Percentiles rank a stretch among this genome's conserved stretches.
Conservation (phyloP, 2,888 invertebrate genomes). For the Hololepta plana region DNA sequence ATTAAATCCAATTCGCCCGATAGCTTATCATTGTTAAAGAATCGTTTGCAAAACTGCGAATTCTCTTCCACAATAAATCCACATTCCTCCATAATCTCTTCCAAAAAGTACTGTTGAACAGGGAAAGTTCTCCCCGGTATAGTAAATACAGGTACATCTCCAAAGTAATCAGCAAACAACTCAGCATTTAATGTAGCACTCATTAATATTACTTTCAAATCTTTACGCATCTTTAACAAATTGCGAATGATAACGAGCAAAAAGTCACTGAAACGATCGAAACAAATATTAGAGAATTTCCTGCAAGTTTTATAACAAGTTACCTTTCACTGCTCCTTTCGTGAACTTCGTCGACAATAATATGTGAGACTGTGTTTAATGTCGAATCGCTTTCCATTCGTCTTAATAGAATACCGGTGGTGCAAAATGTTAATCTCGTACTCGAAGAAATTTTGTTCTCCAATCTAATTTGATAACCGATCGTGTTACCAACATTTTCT, state of each 20-base stretch:
- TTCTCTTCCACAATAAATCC: constrained; percentile 42
- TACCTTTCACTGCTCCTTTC: constrained; percentile 72
- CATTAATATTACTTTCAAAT: constrained; percentile 77
- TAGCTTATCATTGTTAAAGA: constrained; percentile 29
- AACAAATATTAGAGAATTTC: neutral
- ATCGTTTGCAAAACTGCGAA: constrained; percentile 26
- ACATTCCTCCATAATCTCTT: constrained; percentile 56
- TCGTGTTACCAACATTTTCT: constrained; percentile 56
- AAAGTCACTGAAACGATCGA: constrained; percentile 47
- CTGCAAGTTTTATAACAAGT: neutral
- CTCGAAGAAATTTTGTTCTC: constrained; percentile 58
- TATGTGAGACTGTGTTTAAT: constrained; percentile 60
- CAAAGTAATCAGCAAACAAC: constrained; percentile 72
- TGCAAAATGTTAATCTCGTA: constrained; percentile 82
- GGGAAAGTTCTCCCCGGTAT: constrained; percentile 76
- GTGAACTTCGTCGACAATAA: constrained; percentile 84
- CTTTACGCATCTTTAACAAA: constrained; percentile 48
- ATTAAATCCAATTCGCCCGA: constrained; percentile 45
- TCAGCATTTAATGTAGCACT: constrained; percentile 81
- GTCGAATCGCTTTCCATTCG: constrained; percentile 64
- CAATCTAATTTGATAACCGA: constrained; percentile 56
- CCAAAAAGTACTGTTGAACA: constrained; percentile 62
- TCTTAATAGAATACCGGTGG: constrained; percentile 77
- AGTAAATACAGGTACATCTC: constrained; percentile 55
- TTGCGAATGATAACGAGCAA: constrained; percentile 66